Base-by-base conservation (phyloP, 2,797 vertebrate species). In the Coregonus sp. region DNA sequence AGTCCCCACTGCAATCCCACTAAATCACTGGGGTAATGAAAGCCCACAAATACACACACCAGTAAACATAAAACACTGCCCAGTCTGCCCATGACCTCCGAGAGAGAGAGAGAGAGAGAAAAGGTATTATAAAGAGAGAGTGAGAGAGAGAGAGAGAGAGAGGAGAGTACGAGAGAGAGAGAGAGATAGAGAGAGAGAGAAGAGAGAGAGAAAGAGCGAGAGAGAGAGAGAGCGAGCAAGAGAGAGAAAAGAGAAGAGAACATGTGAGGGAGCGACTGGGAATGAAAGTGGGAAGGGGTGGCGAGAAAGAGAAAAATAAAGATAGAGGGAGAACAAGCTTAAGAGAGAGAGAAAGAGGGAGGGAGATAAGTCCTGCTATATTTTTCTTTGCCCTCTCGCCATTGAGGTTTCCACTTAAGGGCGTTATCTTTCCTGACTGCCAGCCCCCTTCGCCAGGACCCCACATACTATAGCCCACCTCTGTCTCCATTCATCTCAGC, bases 281-380 rank as follows among this genome's bases (percentile, higher is more conserved):
- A 75, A 35, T 70, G 25, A 72, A 25, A 37, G 61, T 56, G 72
- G 67, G 33, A 75, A 69, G 25, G 29, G 50, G 12, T 15, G 3
- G 33, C 1, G 66, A 33, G 33, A 68, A 6, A 37, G 1, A 66
- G 20, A 31, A 25, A 66, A 33, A 66, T 4, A 56, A 56, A 56
- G 54, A 56, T 4, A 56, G 18, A 15, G 54, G 54, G 54, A 16
- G 15, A 71, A 25, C 73, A 40, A 66, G 67, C 7, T 56, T 29
- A 25, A 35, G 20, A 40, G 1, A 54, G 65, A n/a, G 15, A 31
- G 11, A 61, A 16, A 72, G 6, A 56, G 20, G 29, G 51, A 72
- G 29, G 16, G 50, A 54, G 71, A 61, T 20, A 73, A 16, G 16
- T 68, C 15, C 12, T 67, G 12, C 65, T 29, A 33, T 65, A 9